Base-by-base conservation (phyloP, 2,113 vertebrate species). In the Lates calcarifer region DNA sequence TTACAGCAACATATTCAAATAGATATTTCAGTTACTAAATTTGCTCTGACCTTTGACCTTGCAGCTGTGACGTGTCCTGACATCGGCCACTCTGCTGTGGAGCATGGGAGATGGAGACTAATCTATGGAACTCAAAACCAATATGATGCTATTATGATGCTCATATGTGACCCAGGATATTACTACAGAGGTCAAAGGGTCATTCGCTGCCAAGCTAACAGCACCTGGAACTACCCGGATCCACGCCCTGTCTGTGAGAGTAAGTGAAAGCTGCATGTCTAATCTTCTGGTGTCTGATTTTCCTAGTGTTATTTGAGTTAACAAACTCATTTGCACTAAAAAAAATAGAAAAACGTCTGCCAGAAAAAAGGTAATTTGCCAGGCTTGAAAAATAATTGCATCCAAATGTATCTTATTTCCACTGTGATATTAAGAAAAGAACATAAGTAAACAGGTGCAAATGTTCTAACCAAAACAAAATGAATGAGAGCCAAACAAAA, bases 91-190 rank as follows among this genome's bases (percentile, higher is more conserved):
- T 93, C 97, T 0, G 91, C 96, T 0, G 97, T 99, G 33, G 96
- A 97, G 15, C 96, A 99, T 0, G 98, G 98, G 26, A 96, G 97
- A 39, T 99, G 98, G 98, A 95, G 98, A 77, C 95, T 98, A 45
- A 98, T 97, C 90, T 97, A 96, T 26, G 98, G 97, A 85, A 96
- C 94, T 13, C 97, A 97, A 80, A 97, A 97, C 94, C 97, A 98
- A 88, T 99, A 97, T 81, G 97, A 96, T 0, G 95, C 98, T 56
- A 96, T 99, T 81, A 96, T 99, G 69, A 97, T 99, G 97, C 95
- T 99, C 89, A 96, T 96, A 91, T 99, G 98, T 18, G 97, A 99
- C 92, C 97, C 97, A 0, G 98, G 98, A 3, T 99, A 98, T 94
- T 98, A 97, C 95, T 99, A 99, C 93, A 96, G 95, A 0, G 98